Percentiles rank a stretch among this genome's conserved stretches.
Evolutionary conservation across 2,113 vertebrate species (phyloP).

Genomic region (Salvelinus fontinalis): DNA sequence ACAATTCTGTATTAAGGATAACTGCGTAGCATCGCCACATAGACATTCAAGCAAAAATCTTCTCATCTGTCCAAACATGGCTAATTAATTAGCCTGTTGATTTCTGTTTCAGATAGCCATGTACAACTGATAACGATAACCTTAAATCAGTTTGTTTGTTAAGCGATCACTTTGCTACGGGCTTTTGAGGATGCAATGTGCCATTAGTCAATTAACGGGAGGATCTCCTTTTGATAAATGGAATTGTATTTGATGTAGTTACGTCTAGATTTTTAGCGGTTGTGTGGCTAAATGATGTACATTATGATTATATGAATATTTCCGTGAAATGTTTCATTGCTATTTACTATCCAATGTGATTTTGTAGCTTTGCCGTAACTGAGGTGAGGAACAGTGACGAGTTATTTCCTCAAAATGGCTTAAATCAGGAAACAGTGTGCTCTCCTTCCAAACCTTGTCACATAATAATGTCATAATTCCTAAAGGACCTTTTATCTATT

Average conservation of each 20-base stretch:
- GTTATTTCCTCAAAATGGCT: not conserved
- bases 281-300: no score
- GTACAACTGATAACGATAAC: slow-evolving; percentile 16
- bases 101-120: slow-evolving; percentile 29
- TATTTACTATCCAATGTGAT: no score
- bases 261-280: no score
- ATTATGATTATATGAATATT: no score
- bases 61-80: slow-evolving; percentile 26
- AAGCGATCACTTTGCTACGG: not conserved
- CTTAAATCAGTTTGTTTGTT: slow-evolving; percentile 26
- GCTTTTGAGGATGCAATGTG: slow-evolving; percentile 4
- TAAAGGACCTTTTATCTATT: slow-evolving; percentile 59
- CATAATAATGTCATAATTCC: slow-evolving; percentile 56
- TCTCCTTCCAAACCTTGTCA: slow-evolving; percentile 59
- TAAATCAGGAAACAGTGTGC: not conserved
- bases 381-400: no score
- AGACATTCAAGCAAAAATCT: not conserved
- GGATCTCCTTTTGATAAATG: no score
- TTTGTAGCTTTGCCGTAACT: not conserved
- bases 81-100: slow-evolving; percentile 28
- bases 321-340: no score
- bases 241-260: no score
- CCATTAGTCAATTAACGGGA: not conserved
- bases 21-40: not conserved
- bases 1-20: not conserved